phyloP scores from a whole-genome alignment of 2,888 invertebrate species.

The Ormia ochracea region DNA sequence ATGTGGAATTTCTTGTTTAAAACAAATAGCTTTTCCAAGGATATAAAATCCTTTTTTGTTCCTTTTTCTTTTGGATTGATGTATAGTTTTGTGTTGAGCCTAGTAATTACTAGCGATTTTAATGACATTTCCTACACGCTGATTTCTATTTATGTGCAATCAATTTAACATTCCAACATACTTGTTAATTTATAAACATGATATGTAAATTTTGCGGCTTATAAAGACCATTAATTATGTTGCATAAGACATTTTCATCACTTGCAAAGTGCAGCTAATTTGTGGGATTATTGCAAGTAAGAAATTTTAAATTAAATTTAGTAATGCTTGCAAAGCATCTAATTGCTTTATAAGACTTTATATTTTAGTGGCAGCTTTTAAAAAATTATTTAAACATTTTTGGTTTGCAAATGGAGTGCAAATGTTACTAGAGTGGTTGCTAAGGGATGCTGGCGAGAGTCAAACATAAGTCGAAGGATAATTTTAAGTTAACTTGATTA shows the following conservation, averaged over 20 bases:
- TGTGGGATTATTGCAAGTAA: neutral
- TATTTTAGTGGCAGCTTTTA: too few species aligned
- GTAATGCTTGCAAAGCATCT: too few species aligned
- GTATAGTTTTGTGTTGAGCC: neutral
- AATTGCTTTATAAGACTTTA: too few species aligned
- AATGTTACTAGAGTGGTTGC: too few species aligned
- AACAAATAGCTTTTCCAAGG: too few species aligned
- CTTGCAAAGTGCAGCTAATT: conserved; percentile 30
- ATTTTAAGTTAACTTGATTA: too few species aligned
- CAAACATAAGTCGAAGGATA: too few species aligned
- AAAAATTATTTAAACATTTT: too few species aligned
- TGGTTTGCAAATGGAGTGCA: too few species aligned
- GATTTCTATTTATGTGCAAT: conserved; percentile 30
- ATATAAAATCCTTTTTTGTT: too few species aligned
- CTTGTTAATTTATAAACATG: conserved; percentile 56
- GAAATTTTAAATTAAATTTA: neutral
- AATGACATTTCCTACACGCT: neutral
- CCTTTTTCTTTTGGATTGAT: neutral
- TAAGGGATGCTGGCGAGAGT: too few species aligned
- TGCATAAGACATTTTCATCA: conserved; percentile 14
- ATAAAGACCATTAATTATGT: conserved; percentile 62
- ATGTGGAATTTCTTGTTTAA: too few species aligned
- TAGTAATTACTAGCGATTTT: neutral
- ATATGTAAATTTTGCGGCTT: conserved; percentile 63
- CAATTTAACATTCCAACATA: conserved; percentile 27